Evolutionary conservation across 2,113 vertebrate species (phyloP).

Genomic region (Clinocottus analis): DNA sequence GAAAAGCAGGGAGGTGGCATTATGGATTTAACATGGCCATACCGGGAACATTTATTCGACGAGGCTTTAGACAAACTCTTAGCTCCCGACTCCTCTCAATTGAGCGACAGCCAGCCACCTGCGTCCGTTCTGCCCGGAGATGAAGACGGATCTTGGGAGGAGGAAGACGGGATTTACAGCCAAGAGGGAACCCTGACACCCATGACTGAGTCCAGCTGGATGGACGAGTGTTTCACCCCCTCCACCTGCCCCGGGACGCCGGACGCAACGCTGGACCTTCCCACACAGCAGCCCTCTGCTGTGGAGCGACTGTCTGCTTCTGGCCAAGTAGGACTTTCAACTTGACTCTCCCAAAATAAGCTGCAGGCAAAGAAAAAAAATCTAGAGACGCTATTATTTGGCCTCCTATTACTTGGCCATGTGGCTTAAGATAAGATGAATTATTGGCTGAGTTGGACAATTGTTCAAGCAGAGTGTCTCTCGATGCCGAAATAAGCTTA

Average conservation of each 20-base stretch:
- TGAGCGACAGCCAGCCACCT: slow-evolving; percentile 35
- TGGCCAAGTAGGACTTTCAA: slow-evolving; percentile 89
- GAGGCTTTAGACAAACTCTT: slow-evolving; percentile 73
- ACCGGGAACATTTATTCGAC: slow-evolving; percentile 72
- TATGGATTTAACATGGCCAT: slow-evolving; percentile 69
- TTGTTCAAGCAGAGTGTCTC: slow-evolving; percentile 16
- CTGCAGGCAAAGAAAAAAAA: slow-evolving; percentile 36
- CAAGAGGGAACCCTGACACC: slow-evolving; percentile 75
- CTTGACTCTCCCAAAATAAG: slow-evolving; percentile 72
- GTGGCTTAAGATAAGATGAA: slow-evolving; percentile 17
- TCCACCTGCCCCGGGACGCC: slow-evolving; percentile 65
- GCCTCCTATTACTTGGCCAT: slow-evolving; percentile 41
- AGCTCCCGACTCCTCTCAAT: slow-evolving; percentile 17
- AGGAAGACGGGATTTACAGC: slow-evolving; percentile 69
- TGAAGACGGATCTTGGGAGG: slow-evolving; percentile 74
- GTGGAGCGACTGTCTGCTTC: slow-evolving; percentile 90
- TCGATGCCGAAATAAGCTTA: slow-evolving; percentile 52
- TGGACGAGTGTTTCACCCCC: slow-evolving; percentile 72
- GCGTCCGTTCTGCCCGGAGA: slow-evolving; percentile 46
- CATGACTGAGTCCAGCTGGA: slow-evolving; percentile 80
- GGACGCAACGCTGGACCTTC: slow-evolving; percentile 75
- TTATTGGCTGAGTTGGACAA: slow-evolving; percentile 6
- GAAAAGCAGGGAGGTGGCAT: slow-evolving; percentile 35
- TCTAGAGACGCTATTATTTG: slow-evolving; percentile 12
- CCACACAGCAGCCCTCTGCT: slow-evolving; percentile 75